A percentile compares a stretch with the other conserved stretches of the same genome.
phyloP scores from a whole-genome alignment of 2,113 vertebrate genomes.

The Lanius ludovicianus region DNA sequence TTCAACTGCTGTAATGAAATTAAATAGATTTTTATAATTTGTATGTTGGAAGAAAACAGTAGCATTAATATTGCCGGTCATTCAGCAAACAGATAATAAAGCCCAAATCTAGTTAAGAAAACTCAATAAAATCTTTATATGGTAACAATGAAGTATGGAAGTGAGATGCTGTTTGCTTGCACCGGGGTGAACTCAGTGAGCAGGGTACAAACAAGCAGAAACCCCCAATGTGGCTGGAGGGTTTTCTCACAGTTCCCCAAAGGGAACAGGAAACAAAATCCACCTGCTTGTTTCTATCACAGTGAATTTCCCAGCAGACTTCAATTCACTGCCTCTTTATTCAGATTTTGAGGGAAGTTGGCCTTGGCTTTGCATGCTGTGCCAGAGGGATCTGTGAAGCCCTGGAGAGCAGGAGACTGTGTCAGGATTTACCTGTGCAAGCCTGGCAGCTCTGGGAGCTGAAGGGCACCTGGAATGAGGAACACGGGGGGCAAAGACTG shows the following conservation, averaged over 20 bases:
- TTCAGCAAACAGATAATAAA: constrained; percentile 25
- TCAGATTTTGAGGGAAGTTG: not conserved
- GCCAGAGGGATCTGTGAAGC: not conserved
- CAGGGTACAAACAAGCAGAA: not conserved
- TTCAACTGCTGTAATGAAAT: constrained; percentile 46
- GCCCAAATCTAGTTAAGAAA: constrained; percentile 16
- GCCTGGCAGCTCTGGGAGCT: not conserved
- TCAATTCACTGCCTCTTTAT: not conserved
- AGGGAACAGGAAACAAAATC: not conserved
- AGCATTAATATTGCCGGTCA: not conserved
- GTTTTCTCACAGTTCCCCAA: not conserved
- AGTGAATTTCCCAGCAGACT: not conserved
- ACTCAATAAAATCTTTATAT: not conserved
- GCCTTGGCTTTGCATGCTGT: not conserved
- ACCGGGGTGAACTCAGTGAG: not conserved
- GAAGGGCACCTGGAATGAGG: not conserved
- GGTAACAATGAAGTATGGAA: not conserved
- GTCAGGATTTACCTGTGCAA: not conserved
- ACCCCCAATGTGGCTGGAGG: fast-evolving
- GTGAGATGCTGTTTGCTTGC: not conserved
- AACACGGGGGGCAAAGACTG: not conserved
- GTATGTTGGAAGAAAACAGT: not conserved
- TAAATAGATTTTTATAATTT: constrained; percentile 49
- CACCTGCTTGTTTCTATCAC: not conserved
- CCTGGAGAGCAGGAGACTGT: not conserved